Conservation (phyloP, 2,797 vertebrate species). For the Muraenolepis orangiensis region DNA sequence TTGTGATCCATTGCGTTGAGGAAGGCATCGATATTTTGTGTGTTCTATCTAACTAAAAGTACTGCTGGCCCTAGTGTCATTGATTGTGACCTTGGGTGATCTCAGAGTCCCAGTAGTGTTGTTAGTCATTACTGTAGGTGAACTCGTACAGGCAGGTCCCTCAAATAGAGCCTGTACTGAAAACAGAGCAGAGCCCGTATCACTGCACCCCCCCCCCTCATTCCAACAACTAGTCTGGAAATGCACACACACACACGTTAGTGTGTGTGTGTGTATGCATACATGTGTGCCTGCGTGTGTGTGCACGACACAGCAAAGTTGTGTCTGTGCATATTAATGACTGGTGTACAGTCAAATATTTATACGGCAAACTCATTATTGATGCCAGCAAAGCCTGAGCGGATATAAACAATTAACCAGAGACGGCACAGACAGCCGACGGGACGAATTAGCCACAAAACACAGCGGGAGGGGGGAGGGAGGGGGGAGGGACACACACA, state of each 20-base stretch:
- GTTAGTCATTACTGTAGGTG: neutral
- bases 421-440: conserved; percentile 68
- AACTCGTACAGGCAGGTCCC: neutral
- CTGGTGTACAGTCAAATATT: conserved; percentile 78
- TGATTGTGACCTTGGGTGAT: neutral
- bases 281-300: conserved; percentile 33
- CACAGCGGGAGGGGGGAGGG: conserved; percentile 21
- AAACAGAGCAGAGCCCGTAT: neutral
- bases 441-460: conserved; percentile 64
- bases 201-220: neutral
- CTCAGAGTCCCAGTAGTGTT: neutral
- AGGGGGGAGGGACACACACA: conserved; percentile 4
- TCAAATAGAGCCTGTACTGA: neutral
- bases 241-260: no score
- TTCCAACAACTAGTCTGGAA: conserved; percentile 16
- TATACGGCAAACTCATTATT: conserved; percentile 79
- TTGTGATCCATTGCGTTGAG: neutral
- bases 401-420: conserved; percentile 80
- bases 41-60: neutral
- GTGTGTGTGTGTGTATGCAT: conserved; percentile 51
- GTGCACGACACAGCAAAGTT: conserved; percentile 55
- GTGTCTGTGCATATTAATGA: conserved; percentile 77
- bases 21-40: neutral
- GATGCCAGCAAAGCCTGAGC: conserved; percentile 71
- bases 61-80: neutral